Percentiles rank a stretch among this genome's conserved stretches.
Evolutionary conservation across 2,113 vertebrate genomes (phyloP).

Genomic region (Chaenogobius annularis): DNA sequence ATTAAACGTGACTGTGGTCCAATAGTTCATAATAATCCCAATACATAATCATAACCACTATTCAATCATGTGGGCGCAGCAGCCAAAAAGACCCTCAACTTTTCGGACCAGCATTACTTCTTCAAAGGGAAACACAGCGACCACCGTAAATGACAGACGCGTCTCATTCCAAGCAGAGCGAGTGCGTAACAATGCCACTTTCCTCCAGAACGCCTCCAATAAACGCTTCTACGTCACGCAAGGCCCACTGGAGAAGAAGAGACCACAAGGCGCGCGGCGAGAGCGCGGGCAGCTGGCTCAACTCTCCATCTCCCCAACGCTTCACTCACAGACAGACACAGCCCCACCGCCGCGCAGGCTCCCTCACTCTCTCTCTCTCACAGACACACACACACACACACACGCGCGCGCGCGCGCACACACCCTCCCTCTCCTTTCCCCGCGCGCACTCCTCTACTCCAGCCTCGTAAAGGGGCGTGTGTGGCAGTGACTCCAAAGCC

Average conservation of each 20-base stretch:
- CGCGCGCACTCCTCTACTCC: conserved; percentile 30
- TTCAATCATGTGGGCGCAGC: no score
- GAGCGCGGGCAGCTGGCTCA: conserved; percentile 34
- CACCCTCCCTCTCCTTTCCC: not conserved
- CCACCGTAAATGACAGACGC: not conserved
- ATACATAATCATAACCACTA: no score
- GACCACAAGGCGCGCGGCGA: not conserved
- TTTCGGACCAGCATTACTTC: no score
- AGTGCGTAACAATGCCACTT: conserved; percentile 20
- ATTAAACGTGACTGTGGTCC: no score
- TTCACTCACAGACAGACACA: conserved; percentile 12
- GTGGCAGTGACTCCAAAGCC: conserved; percentile 53
- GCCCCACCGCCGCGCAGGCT: not conserved
- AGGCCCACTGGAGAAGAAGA: not conserved
- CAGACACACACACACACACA: conserved; percentile 26
- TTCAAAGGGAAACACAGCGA: not conserved
- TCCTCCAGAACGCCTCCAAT: conserved; percentile 19
- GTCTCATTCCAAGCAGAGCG: not conserved
- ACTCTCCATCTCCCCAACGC: conserved; percentile 58
- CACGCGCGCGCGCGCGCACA: no score
- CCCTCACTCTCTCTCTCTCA: not conserved
- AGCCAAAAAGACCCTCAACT: no score
- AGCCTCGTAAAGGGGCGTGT: conserved; percentile 69
- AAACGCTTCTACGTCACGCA: conserved; percentile 7
- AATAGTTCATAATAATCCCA: no score